Evolutionary conservation across 2,113 vertebrate species (phyloP).

Genomic region (Smithornis capensis): DNA sequence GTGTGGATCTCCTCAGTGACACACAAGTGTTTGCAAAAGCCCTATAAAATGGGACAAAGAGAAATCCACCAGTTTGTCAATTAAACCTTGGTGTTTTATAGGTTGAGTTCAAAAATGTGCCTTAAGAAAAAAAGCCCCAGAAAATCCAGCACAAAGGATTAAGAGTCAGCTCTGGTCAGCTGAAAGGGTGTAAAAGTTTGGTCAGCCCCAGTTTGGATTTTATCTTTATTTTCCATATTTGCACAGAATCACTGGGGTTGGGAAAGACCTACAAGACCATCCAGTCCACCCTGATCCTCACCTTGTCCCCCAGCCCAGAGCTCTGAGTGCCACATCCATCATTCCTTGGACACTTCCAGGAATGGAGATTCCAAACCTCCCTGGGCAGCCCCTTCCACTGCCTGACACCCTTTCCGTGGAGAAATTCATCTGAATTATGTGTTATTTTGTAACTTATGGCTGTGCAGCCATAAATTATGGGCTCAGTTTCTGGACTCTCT

Average conservation of each 20-base stretch:
- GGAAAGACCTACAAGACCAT: background rate
- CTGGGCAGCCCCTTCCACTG: background rate
- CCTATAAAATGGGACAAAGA: background rate
- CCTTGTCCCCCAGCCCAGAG: background rate
- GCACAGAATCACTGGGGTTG: background rate
- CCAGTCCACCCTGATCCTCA: background rate
- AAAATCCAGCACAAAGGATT: background rate
- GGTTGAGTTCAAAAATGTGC: background rate
- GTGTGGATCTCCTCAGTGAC: background rate
- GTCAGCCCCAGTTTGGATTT: background rate
- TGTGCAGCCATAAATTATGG: background rate
- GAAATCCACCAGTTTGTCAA: background rate
- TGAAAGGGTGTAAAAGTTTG: background rate
- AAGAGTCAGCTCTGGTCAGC: background rate
- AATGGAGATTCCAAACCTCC: background rate
- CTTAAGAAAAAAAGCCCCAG: background rate
- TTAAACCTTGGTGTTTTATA: background rate
- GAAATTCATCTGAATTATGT: background rate
- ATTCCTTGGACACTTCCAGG: background rate
- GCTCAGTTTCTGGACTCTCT: background rate
- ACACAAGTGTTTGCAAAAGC: background rate
- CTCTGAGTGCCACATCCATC: background rate
- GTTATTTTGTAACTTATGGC: background rate
- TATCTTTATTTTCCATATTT: background rate
- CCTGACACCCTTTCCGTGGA: background rate